These are phyloP conservation scores for Hemicentrotus pulcherrimus DNA, from an alignment of 35 echinoderm and acorn worm species.

Conservation along the genomic window DNA sequence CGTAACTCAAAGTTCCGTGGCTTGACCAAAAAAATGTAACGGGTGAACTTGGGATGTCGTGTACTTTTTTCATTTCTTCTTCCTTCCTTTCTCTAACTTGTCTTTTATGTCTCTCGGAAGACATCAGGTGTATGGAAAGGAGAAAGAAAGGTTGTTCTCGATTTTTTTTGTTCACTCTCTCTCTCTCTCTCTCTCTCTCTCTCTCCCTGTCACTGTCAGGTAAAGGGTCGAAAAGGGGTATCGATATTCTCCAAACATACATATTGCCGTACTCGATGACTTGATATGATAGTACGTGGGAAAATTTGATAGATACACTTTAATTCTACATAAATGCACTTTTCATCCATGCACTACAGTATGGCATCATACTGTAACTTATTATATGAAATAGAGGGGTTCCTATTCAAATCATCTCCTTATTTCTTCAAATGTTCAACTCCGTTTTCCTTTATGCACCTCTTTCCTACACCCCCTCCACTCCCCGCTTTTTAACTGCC, in stretches of 20 bases:
- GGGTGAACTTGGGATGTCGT: neutral
- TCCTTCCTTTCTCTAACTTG: neutral
- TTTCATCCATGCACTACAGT: neutral
- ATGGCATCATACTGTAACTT: too few relatives aligned
- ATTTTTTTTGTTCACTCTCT: neutral
- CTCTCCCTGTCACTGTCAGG: neutral
- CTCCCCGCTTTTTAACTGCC: too few relatives aligned
- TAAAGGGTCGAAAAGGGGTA: neutral
- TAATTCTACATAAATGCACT: neutral
- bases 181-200: neutral
- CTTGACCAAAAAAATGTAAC: constrained; percentile 10
- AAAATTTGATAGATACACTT: neutral
- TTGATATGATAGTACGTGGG: neutral
- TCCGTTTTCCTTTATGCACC: too few relatives aligned
- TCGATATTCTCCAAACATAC: too few relatives aligned
- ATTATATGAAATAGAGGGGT: too few relatives aligned
- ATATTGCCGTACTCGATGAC: too few relatives aligned
- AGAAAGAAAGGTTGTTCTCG: neutral
- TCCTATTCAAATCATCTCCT: too few relatives aligned
- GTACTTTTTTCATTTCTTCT: neutral
- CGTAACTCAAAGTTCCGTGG: constrained; percentile 1
- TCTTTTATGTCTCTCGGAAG: neutral
- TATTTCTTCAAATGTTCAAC: too few relatives aligned
- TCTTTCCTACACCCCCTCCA: too few relatives aligned
- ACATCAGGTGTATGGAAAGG: too few relatives aligned